Conservation (phyloP, 2,113 vertebrate genomes). For the Oncorhynchus tshawytscha region DNA sequence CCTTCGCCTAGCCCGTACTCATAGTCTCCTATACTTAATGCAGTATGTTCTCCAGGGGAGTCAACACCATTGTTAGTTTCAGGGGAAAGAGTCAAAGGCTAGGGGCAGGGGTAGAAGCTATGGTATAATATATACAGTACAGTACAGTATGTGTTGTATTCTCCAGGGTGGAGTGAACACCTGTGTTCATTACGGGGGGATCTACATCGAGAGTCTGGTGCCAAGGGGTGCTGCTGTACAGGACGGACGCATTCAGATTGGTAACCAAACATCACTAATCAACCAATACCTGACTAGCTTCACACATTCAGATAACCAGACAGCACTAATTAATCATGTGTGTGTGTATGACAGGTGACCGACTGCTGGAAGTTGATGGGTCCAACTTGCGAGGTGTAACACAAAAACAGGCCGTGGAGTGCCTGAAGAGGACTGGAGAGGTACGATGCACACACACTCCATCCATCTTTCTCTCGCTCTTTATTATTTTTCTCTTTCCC, state of each 20-base stretch:
- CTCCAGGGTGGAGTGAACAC: constrained; percentile 88
- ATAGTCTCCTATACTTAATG: too few species aligned
- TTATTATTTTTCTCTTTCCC: too few species aligned
- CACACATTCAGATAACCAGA: constrained; percentile 74
- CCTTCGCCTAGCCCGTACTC: too few species aligned
- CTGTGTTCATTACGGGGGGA: constrained; percentile 79
- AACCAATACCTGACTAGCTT: not conserved
- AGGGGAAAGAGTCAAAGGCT: too few species aligned
- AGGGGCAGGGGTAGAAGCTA: too few species aligned
- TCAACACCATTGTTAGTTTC: too few species aligned
- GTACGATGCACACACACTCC: constrained; percentile 57
- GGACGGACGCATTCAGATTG: constrained; percentile 82
- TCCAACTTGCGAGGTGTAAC: constrained; percentile 82
- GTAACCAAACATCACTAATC: constrained; percentile 25
- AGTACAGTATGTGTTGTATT: constrained; percentile 12
- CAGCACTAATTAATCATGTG: not conserved
- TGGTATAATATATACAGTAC: too few species aligned
- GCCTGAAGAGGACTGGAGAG: constrained; percentile 85
- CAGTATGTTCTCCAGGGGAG: too few species aligned
- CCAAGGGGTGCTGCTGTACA: constrained; percentile 82
- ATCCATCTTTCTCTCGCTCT: too few species aligned
- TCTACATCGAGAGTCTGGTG: constrained; percentile 87
- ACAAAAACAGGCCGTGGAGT: constrained; percentile 87
- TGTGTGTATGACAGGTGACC: constrained; percentile 78
- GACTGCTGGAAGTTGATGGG: constrained; percentile 86